A percentile compares a stretch with the other conserved stretches of the same genome.
Evolutionary conservation across 2,113 vertebrate species (phyloP).

Genomic region (Xenus cinereus): DNA sequence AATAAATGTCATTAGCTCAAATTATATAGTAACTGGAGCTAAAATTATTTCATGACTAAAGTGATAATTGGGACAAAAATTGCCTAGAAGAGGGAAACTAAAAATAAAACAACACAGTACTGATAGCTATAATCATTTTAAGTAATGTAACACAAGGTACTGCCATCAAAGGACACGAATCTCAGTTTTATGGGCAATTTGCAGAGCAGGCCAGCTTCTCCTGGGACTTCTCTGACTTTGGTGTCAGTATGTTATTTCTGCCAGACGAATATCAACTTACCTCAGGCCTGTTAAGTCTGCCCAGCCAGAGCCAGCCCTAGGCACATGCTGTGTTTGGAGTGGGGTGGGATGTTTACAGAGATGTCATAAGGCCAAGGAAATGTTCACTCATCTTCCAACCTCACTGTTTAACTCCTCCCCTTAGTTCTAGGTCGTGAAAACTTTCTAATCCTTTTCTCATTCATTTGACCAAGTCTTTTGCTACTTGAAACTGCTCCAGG

Average conservation of each 20-base stretch:
- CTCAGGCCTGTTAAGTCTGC: background rate
- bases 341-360: background rate
- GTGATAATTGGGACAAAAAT: slow-evolving; percentile 49
- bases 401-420: background rate
- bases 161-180: background rate
- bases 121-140: slow-evolving; percentile 36
- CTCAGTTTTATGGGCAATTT: slow-evolving; percentile 19
- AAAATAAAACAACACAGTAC: slow-evolving; percentile 40
- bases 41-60: slow-evolving; percentile 53
- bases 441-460: background rate
- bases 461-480: background rate
- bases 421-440: background rate
- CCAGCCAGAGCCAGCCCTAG: background rate
- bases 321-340: background rate
- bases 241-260: background rate
- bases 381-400: background rate
- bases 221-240: background rate
- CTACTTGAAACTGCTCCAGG: background rate
- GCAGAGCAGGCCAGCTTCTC: background rate
- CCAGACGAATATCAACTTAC: background rate
- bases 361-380: background rate
- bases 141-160: background rate
- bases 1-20: slow-evolving; percentile 55
- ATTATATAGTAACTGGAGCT: slow-evolving; percentile 44
- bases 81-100: slow-evolving; percentile 24